Evolutionary conservation across 1,140 invertebrate genomes (phyloP), one percentile per base, ranked within the genome.

Genomic region (Epicauta chinensis): DNA sequence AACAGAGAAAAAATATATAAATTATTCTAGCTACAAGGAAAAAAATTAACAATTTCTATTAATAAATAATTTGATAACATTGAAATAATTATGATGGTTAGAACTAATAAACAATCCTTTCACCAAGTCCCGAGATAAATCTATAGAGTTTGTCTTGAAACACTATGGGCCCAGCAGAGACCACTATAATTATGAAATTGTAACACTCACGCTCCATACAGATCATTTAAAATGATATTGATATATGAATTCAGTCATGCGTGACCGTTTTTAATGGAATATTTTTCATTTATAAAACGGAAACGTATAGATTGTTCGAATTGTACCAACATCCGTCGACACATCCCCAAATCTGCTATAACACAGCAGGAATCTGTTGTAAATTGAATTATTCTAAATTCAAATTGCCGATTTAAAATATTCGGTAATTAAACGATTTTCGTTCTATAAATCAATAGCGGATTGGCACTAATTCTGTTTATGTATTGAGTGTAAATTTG

Each of bases 131-230:
- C 14, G 5, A 46, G 43, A 46, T 46, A 46, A 46, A 46, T 46
- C 43, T 46, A 6, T 44, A 23, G 36, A 16, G 23, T 46, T 46
- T 46, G 43, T 46, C 36, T 23, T 23, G 23, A 23, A 23, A 46
- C 34, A 46, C 17, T 46, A 35, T 16, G 43, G 34, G 43, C 16
- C 31, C 43, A 35, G 15, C 16, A 46, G 29, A 12, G 14, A 46
- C 43, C 43, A 35, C 43, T 46, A 16, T 46, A 46, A 46, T 46
- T 46, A 46, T 46, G 43, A 46, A 46, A 46, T 46, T 46, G 43
- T 46, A 46, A 46, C 43, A 46, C 43, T 46, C 43, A 46, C 43
- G 43, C 31, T 34, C 32, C 32, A 23, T 23, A 23, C 23, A 23
- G 43, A 46, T 46, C 31, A 46, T 46, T 46, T 46, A 16, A 46